phyloP scores from a whole-genome alignment of 2,888 invertebrate species.

The Hydrotaea cyrtoneurina region DNA sequence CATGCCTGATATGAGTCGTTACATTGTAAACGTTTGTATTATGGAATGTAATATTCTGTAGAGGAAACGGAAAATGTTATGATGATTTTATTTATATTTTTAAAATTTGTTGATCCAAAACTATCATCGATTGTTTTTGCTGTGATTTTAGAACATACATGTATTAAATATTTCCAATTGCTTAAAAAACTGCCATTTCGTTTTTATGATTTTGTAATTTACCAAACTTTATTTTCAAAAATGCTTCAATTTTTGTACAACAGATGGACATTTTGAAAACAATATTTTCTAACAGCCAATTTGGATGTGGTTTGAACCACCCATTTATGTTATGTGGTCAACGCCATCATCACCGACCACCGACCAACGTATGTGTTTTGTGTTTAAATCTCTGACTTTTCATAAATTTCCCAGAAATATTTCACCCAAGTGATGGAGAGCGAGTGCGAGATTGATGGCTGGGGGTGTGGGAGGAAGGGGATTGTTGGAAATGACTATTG shows the following conservation, averaged over 20 bases:
- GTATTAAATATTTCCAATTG: too few relatives aligned
- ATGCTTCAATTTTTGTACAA: too few relatives aligned
- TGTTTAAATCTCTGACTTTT: constrained; percentile 47
- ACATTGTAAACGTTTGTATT: background rate
- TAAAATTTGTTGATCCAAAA: too few relatives aligned
- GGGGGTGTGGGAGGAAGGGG: background rate
- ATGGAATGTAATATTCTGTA: too few relatives aligned
- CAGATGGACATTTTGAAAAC: background rate
- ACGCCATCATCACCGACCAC: constrained; percentile 6
- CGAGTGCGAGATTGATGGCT: background rate
- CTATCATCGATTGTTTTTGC: too few relatives aligned
- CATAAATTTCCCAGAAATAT: constrained; percentile 11
- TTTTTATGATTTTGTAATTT: too few relatives aligned
- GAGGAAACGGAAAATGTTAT: too few relatives aligned
- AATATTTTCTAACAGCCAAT: background rate
- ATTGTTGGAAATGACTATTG: background rate
- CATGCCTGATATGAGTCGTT: background rate
- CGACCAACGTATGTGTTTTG: background rate
- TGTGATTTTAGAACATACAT: too few relatives aligned
- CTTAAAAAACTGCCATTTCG: too few relatives aligned
- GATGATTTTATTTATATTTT: too few relatives aligned
- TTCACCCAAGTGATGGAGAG: background rate
- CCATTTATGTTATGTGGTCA: constrained; percentile 56
- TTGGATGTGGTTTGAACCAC: constrained; percentile 42
- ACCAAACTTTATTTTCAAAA: too few relatives aligned